Evolutionary conservation across 2,888 invertebrate genomes (phyloP).

Genomic region (Habrosyne pyritoides): DNA sequence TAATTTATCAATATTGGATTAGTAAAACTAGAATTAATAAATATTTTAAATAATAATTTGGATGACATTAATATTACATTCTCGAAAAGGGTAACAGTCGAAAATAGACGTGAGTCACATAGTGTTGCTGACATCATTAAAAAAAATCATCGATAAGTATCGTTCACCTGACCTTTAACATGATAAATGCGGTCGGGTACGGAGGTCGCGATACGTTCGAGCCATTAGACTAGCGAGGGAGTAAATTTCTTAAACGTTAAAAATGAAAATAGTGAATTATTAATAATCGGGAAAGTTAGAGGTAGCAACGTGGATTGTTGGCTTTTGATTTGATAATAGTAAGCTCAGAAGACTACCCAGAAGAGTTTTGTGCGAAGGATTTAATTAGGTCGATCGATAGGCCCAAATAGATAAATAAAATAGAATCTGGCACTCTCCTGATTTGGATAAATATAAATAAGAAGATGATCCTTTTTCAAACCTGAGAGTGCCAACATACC

Average conservation of each 20-base stretch:
- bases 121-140: slow-evolving; percentile 66
- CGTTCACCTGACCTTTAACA: slow-evolving; percentile 71
- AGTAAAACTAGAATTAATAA: background rate
- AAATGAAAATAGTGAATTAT: background rate
- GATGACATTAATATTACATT: slow-evolving; percentile 23
- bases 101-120: slow-evolving; percentile 66
- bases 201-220: slow-evolving; percentile 54
- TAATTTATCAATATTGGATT: background rate
- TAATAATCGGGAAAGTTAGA: background rate
- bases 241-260: slow-evolving; percentile 1
- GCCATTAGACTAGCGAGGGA: slow-evolving; percentile 38
- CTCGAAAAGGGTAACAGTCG: slow-evolving; percentile 31
- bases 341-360: no score
- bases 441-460: no score
- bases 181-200: slow-evolving; percentile 69
- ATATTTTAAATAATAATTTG: slow-evolving; percentile 8
- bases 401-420: no score
- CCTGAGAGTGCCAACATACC: background rate
- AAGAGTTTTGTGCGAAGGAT: no score
- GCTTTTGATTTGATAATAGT: no score
- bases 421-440: no score
- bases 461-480: background rate
- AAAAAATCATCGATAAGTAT: slow-evolving; percentile 66
- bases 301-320: background rate
- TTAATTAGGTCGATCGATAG: no score